Conservation (phyloP, 2,113 vertebrate species). For the Oryzias javanicus region DNA sequence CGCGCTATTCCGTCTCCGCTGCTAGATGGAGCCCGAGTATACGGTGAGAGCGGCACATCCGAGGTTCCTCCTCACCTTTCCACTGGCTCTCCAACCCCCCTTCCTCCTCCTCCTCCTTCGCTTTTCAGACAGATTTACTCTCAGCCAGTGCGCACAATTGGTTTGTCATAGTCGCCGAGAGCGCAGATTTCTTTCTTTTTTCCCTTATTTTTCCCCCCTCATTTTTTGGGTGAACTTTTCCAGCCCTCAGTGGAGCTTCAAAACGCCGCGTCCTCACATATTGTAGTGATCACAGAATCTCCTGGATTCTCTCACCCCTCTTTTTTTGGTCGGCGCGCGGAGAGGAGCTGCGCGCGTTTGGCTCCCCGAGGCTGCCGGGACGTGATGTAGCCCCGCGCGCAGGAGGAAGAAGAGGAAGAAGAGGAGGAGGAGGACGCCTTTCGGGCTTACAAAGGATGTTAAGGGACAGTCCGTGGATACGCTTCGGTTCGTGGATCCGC, state of each 20-base stretch:
- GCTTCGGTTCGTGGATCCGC: slow-evolving; percentile 50
- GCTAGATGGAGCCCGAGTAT: slow-evolving; percentile 81
- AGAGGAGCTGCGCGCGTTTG: slow-evolving; percentile 18
- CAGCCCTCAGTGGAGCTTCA: neutral
- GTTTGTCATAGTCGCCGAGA: slow-evolving; percentile 66
- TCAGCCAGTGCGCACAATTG: slow-evolving; percentile 67
- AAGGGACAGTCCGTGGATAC: slow-evolving; percentile 61
- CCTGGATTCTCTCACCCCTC: slow-evolving; percentile 46
- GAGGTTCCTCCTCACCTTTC: slow-evolving; percentile 63
- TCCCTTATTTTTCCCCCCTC: slow-evolving; percentile 27
- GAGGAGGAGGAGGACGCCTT: slow-evolving; percentile 58
- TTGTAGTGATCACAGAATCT: slow-evolving; percentile 10
- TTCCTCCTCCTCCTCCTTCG: neutral
- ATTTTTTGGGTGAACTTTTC: slow-evolving; percentile 9
- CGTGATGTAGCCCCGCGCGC: slow-evolving; percentile 69
- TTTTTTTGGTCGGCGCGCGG: slow-evolving; percentile 20
- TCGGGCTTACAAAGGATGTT: slow-evolving; percentile 64
- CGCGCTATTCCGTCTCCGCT: slow-evolving; percentile 45
- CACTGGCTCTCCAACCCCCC: slow-evolving; percentile 49
- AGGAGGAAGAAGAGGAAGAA: slow-evolving; percentile 57
- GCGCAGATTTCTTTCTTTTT: slow-evolving; percentile 52
- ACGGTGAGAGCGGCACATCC: slow-evolving; percentile 61
- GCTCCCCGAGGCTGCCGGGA: slow-evolving; percentile 45
- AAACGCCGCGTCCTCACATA: neutral
- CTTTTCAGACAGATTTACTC: slow-evolving; percentile 59